phyloP scores from a whole-genome alignment of 1,140 invertebrate species.

The Zaprionus taronus region DNA sequence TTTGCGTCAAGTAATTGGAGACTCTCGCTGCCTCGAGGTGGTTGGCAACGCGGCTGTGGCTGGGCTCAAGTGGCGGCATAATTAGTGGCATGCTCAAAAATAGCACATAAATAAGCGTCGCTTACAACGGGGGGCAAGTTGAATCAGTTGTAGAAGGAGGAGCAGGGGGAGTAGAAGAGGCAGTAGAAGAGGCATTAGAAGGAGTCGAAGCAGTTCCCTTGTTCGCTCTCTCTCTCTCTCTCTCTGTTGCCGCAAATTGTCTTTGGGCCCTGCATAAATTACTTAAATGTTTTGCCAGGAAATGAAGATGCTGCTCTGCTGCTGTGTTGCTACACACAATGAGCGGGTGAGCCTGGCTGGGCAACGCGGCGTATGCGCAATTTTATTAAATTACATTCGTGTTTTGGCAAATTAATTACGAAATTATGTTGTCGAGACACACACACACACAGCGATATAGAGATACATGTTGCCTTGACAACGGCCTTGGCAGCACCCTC shows the following conservation, averaged over 20 bases:
- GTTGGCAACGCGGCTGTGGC: conserved; percentile 20
- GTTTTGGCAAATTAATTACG: conserved; percentile 83
- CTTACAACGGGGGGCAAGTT: conserved; percentile 27
- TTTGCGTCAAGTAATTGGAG: conserved; percentile 75
- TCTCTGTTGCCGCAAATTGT: conserved; percentile 58
- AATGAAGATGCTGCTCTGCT: conserved; percentile 45
- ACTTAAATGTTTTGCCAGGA: conserved; percentile 66
- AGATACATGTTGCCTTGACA: conserved; percentile 34
- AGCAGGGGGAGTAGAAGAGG: not conserved
- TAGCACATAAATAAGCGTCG: conserved; percentile 79
- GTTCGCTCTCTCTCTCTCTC: too few relatives aligned
- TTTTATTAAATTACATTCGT: conserved; percentile 83
- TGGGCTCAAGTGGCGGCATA: conserved; percentile 69
- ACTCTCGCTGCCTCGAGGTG: conserved; percentile 36
- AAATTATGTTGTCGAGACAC: conserved; percentile 79
- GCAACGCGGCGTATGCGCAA: conserved; percentile 78
- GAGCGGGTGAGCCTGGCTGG: conserved; percentile 20
- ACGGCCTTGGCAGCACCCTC: conserved; percentile 12
- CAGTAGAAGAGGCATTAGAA: not conserved
- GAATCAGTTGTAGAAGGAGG: not conserved
- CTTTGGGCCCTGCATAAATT: conserved; percentile 69
- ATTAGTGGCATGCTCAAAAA: conserved; percentile 78
- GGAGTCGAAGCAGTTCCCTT: too few relatives aligned
- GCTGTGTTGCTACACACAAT: conserved; percentile 17
- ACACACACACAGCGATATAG: conserved; percentile 7